Evolutionary conservation across 2,888 invertebrate species (phyloP), one percentile per base, ranked within the genome.

Genomic region (Oxytorus armatus): DNA sequence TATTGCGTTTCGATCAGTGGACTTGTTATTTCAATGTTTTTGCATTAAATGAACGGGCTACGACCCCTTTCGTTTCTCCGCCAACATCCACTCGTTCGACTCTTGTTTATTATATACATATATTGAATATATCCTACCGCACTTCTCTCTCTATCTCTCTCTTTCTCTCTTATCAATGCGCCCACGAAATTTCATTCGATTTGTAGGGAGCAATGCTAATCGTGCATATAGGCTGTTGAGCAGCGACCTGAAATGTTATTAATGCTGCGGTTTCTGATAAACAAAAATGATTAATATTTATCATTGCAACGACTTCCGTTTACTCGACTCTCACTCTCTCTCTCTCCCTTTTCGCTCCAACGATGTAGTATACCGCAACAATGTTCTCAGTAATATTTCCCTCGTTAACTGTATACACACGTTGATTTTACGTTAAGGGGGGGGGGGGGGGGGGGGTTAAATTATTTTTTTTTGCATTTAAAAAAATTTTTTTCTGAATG

Each of bases 261-360:
- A 91, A 91, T 91, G 90, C 88, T 88, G 88, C 87, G 88, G 84
- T 88, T 88, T 85, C 88, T 88, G 89, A 89, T 89, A 92, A 92
- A 92, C 91, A 91, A 91, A 92, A 91, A 91, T 91, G 91, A 92
- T 91, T 91, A 90, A 90, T 92, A 92, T 91, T 91, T 91, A 92
- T 91, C 90, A 90, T 90, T 10, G 65, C 88, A 86, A 89, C 89
- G 90, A 91, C 91, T 92, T 91, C 90, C 90, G 89, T 70, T 77
- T 63, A 74, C 44, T 49, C 74, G 18, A 73, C 59, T 70, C 81
- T 79, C 79, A 73, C 81, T 72, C 8, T 57, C 47, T 23, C 68
- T 65, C 44, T 29, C 68, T 39, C 55, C 53, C 44, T 18, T 63
- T 33, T 16, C 83, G 82, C 82, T 86, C 85, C 83, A 82, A 66